Evolutionary conservation across 2,888 invertebrate genomes (phyloP).

Genomic region (Minunthozetes semirufus): DNA sequence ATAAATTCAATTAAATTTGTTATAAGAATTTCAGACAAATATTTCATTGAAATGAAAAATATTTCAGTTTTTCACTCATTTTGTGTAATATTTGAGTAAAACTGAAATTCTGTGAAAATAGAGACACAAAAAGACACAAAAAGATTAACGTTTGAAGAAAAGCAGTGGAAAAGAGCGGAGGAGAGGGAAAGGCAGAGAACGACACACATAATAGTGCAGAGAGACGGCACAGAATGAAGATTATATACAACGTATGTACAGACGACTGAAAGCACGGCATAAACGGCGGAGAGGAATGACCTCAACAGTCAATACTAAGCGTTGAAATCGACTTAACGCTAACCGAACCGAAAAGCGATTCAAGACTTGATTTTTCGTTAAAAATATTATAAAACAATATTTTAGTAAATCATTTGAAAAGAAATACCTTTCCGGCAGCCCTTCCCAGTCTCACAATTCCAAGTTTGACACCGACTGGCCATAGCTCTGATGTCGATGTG

Average conservation of each 20-base stretch:
- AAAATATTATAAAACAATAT: background rate
- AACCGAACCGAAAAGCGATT: background rate
- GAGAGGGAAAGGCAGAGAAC: background rate
- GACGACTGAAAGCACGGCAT: background rate
- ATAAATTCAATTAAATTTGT: no score
- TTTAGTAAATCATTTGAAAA: conserved; percentile 38
- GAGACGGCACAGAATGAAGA: background rate
- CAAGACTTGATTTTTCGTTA: background rate
- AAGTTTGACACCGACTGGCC: conserved; percentile 42
- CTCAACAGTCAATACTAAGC: background rate
- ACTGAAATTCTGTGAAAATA: background rate
- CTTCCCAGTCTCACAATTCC: conserved; percentile 51
- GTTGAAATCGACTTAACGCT: background rate
- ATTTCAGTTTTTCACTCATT: background rate
- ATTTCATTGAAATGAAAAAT: background rate
- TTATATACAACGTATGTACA: background rate
- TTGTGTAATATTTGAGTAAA: background rate
- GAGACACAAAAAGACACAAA: background rate
- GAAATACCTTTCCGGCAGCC: conserved; percentile 52
- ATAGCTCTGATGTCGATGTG: conserved; percentile 7
- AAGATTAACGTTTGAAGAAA: background rate
- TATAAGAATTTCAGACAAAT: no score
- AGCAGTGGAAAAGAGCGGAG: background rate
- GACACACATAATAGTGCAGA: background rate
- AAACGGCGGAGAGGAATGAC: conserved; percentile 9